These are phyloP conservation scores for Gnathonemus echidnorhynchus DNA, from an alignment of 2,113 vertebrate species.

Conservation along the genomic window DNA sequence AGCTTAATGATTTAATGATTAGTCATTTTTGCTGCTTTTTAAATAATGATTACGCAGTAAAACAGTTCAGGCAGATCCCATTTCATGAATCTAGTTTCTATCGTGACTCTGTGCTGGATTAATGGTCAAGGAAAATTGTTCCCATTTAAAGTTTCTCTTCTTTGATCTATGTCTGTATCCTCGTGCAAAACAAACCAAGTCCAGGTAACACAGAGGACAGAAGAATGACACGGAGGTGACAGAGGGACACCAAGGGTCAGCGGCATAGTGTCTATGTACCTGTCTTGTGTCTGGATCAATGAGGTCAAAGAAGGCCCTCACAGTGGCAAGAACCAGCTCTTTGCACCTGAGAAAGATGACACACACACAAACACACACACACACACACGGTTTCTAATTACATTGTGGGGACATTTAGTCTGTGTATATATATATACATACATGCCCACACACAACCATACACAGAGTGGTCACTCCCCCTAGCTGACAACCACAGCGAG, in stretches of 20 bases:
- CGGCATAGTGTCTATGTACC: constrained; percentile 56
- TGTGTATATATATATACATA: background rate
- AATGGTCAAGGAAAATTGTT: background rate
- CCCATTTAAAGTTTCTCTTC: background rate
- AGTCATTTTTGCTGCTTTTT: background rate
- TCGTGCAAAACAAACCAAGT: background rate
- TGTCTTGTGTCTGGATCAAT: constrained; percentile 83
- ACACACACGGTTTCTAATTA: background rate
- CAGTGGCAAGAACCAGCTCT: constrained; percentile 82
- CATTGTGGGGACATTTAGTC: background rate
- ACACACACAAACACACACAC: background rate
- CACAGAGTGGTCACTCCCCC: background rate
- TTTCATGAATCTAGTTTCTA: background rate
- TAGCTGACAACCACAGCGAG: background rate
- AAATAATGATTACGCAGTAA: background rate
- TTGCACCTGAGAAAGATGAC: constrained; percentile 73
- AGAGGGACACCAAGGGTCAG: background rate
- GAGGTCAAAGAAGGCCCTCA: constrained; percentile 88
- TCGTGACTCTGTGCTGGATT: background rate
- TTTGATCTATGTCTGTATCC: background rate
- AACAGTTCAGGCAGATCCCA: background rate
- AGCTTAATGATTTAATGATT: background rate
- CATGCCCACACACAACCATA: background rate
- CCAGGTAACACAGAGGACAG: background rate
- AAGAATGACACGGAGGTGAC: background rate